Evolutionary conservation across 1,140 invertebrate genomes (phyloP), one percentile per base, ranked within the genome.

Genomic region (Zaprionus vittiger): DNA sequence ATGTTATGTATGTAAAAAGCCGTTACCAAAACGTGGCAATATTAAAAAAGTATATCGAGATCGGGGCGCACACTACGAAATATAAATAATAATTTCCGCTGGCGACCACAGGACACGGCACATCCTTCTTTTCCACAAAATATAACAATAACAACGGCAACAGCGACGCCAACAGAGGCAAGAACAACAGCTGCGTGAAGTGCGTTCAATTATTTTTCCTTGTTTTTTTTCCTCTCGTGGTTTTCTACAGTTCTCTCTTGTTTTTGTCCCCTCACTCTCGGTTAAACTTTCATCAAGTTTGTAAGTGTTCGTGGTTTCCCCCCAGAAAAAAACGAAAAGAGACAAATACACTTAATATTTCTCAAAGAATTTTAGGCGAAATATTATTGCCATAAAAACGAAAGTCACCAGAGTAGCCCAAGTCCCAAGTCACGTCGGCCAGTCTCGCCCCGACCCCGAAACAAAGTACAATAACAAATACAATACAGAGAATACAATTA

Each of bases 21-120:
- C 47, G 47, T 52, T 52, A 83, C 62, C 52, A 55, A 66, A 66
- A 56, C 55, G 64, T 56, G 78, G 74, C 70, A 66, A 83, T 83
- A 89, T 81, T 84, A 90, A 89, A 81, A 44, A 79, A 71, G 59
- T 65, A 64, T 70, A 71, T 69, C 63, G 68, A 75, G 57, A 67
- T 68, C 80, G 64, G 63, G 59, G 34, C 55, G 57, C 67, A 60
- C 80, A 72, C 72, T 62, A 73, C 68, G 24, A 80, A 85, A 86
- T 86, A 89, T 86, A 89, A 89, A 89, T 89, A 85, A 89, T 84
- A 89, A 89, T 89, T 89, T 89, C 84, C 84, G 85, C 66, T 63
- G 79, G 60, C 77, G 69, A 80, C 84, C 85, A 64, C 85, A 81
- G 85, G 72, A 90, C 75, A 77, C 67, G 77, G 68, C 74, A 84